Evolutionary conservation across 2,113 vertebrate genomes (phyloP).

Genomic region (Hiodon tergisus): DNA sequence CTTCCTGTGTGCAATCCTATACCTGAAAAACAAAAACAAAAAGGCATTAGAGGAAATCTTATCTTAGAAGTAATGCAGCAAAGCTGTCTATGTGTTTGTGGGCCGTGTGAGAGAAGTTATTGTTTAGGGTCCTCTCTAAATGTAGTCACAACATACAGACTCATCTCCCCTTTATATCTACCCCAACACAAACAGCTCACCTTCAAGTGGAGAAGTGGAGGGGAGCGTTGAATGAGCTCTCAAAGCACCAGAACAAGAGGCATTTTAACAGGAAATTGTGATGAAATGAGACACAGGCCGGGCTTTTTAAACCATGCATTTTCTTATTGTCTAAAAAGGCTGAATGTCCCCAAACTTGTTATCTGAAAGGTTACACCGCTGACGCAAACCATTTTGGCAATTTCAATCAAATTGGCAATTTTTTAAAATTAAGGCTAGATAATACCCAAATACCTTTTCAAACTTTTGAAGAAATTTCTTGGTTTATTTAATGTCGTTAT

Average conservation of each 20-base stretch:
- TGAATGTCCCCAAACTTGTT: neutral
- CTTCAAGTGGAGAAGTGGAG: constrained; percentile 33
- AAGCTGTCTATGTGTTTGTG: constrained; percentile 52
- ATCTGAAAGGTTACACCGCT: neutral
- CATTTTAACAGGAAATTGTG: constrained; percentile 37
- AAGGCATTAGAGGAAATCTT: neutral
- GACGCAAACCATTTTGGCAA: too few relatives aligned
- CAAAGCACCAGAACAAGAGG: constrained; percentile 28
- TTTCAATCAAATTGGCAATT: constrained; percentile 1
- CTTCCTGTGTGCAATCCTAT: neutral
- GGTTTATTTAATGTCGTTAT: neutral
- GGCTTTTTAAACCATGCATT: neutral
- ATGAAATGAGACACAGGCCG: neutral
- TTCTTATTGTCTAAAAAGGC: neutral
- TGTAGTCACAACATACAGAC: constrained; percentile 70
- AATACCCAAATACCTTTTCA: constrained; percentile 7
- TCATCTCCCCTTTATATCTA: constrained; percentile 53
- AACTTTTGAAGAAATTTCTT: neutral
- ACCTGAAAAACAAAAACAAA: constrained; percentile 2
- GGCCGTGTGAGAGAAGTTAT: constrained; percentile 53
- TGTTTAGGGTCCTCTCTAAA: constrained; percentile 50
- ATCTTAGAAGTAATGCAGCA: constrained; percentile 41
- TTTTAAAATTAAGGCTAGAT: neutral
- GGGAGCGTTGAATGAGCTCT: constrained; percentile 22
- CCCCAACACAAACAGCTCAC: constrained; percentile 37